phyloP scores from a whole-genome alignment of 2,888 invertebrate genomes.

The Trisateles emortualis region DNA sequence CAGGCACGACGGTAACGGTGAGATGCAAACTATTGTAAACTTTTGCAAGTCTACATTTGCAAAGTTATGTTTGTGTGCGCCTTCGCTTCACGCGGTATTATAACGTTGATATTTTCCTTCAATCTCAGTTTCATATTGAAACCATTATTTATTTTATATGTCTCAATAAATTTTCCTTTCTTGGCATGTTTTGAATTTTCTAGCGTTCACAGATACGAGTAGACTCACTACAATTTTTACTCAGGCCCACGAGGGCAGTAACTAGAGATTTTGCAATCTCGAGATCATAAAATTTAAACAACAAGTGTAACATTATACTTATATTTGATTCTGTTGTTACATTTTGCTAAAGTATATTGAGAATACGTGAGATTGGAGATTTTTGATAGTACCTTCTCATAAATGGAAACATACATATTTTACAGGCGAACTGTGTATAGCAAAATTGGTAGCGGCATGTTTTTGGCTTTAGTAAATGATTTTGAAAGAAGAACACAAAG shows the following conservation, averaged over 20 bases:
- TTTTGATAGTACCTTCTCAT: background rate
- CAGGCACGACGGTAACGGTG: too few relatives aligned
- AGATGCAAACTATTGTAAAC: too few relatives aligned
- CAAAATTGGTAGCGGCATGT: too few relatives aligned
- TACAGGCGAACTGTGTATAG: too few relatives aligned
- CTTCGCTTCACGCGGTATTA: too few relatives aligned
- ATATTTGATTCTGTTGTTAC: background rate
- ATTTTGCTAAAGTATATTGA: background rate
- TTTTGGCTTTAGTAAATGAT: too few relatives aligned
- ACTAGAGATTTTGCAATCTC: slow-evolving; percentile 2
- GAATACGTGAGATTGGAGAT: background rate
- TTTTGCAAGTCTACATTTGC: too few relatives aligned
- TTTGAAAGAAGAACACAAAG: too few relatives aligned
- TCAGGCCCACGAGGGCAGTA: background rate
- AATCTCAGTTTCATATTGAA: background rate
- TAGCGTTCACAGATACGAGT: background rate
- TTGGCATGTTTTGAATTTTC: background rate
- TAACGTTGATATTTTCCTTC: too few relatives aligned
- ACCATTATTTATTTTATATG: background rate
- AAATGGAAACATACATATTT: too few relatives aligned
- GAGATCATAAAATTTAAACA: slow-evolving; percentile 4
- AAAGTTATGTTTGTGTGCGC: too few relatives aligned
- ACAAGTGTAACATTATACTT: slow-evolving; percentile 1
- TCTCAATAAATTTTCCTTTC: background rate
- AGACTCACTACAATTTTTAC: background rate